A percentile compares a stretch with the other conserved stretches of the same genome.
These are phyloP conservation scores for Parambassis ranga DNA, from an alignment of 2,797 vertebrate species.

Conservation along the genomic window DNA sequence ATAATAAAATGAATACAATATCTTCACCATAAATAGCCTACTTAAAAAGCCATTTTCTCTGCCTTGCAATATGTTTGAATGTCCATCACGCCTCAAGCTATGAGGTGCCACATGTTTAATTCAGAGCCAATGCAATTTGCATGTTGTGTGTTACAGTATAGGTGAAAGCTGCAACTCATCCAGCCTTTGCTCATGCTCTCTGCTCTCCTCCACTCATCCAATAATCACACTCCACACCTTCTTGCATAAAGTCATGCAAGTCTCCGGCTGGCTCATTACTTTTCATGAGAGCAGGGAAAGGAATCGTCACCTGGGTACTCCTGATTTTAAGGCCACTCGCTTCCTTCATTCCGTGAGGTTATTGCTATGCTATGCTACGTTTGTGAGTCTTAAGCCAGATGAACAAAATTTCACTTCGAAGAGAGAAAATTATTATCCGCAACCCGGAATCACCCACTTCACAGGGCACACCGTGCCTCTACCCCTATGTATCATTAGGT, in stretches of 20 bases:
- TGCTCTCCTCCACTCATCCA: slow-evolving; percentile 22
- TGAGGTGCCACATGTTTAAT: slow-evolving; percentile 80
- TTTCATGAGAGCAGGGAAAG: slow-evolving; percentile 25
- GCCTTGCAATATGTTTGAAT: slow-evolving; percentile 72
- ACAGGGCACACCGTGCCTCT: slow-evolving; percentile 5
- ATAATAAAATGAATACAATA: slow-evolving; percentile 85
- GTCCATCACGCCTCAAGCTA: slow-evolving; percentile 75
- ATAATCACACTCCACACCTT: slow-evolving; percentile 43
- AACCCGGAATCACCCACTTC: slow-evolving; percentile 44
- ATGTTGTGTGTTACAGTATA: slow-evolving; percentile 31
- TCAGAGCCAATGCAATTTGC: slow-evolving; percentile 68
- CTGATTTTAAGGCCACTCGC: slow-evolving; percentile 23
- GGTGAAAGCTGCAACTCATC: slow-evolving; percentile 31
- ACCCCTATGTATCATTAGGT: slow-evolving; percentile 56
- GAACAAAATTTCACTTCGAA: slow-evolving; percentile 48
- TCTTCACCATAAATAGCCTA: slow-evolving; percentile 81
- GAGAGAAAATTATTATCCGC: slow-evolving; percentile 50
- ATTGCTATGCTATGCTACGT: slow-evolving; percentile 45
- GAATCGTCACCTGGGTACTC: slow-evolving; percentile 43
- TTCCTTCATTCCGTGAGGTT: slow-evolving; percentile 31
- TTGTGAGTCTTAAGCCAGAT: slow-evolving; percentile 42
- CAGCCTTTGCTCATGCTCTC: slow-evolving; percentile 33
- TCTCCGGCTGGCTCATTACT: slow-evolving; percentile 51
- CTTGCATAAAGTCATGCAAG: slow-evolving; percentile 41
- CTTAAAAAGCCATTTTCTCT: slow-evolving; percentile 81